Base-by-base conservation (phyloP, 2,113 vertebrate species). In the Crypturellus undulatus region DNA sequence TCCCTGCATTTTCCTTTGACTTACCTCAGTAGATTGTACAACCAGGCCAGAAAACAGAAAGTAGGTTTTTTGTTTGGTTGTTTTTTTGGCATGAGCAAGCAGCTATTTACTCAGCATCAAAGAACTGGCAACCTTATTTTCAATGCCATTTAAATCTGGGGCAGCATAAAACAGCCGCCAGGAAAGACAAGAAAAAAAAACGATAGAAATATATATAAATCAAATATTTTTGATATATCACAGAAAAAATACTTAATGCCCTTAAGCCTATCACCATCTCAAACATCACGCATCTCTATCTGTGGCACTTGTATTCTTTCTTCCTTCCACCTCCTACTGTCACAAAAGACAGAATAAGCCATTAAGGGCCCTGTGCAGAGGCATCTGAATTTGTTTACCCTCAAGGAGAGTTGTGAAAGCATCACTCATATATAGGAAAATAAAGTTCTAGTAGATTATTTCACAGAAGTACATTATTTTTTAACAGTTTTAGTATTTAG, bases 31-130 rank as follows among this genome's bases (percentile, higher is more conserved):
- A 80, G 17, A 36, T 45, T 88, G 90, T 75, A 73, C 21, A 92
- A 92, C 68, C 32, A 75, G 42, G 32, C 32, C 45, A 70, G 63
- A 86, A 80, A 58, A 34, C 26, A 84, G 40, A 76, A 79, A 95
- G 21, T 8, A 63, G 20, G 21, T 36, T 12, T 65, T 30, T 45
- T 24, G 20, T 28, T 4, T 51, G 49, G 21, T 56, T 68, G 26
- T 36, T 20, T 70, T 36, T 36, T 64, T 52, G 34, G 47, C 47
- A 36, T 14, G 47, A 73, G 54, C 85, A 88, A 92, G 79, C 16
- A 88, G 36, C 60, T 86, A 75, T 83, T 96, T 95, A 83, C 34
- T 43, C 40, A 42, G 68, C 51, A 83, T 54, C 60, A 84, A 92
- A 92, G 24, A 22, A 64, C 16, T 83, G 34, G 10, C 93, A 87